Conservation (phyloP, 2,888 invertebrate species). For the Chrysomela aeneicollis region DNA sequence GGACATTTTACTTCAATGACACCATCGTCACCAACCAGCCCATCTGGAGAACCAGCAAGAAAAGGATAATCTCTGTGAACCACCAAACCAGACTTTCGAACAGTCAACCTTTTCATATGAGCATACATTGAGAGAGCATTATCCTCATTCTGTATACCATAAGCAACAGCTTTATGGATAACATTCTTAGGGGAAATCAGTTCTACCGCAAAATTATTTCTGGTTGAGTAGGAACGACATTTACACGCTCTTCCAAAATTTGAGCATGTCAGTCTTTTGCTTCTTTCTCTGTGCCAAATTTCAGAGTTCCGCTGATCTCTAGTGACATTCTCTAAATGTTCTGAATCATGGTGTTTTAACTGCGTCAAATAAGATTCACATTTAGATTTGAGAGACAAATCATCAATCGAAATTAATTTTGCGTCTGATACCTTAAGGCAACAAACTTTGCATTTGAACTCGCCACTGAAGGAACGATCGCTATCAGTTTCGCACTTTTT, state of each 20-base stretch:
- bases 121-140: background rate
- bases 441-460: background rate
- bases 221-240: background rate
- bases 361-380: background rate
- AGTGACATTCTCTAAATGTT: background rate
- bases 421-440: background rate
- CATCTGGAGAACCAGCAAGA: conserved; percentile 25
- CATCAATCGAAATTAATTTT: background rate
- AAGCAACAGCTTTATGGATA: background rate
- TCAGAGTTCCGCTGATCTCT: background rate
- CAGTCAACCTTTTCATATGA: background rate
- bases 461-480: background rate
- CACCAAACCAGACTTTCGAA: background rate
- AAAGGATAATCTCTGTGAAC: conserved; percentile 16
- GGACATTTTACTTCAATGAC: conserved; percentile 26
- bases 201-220: background rate
- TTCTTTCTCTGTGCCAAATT: background rate
- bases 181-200: background rate
- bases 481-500: background rate
- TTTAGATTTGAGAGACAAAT: background rate
- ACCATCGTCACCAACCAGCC: conserved; percentile 17
- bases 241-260: conserved; percentile 19
- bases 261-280: conserved; percentile 15
- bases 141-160: background rate
- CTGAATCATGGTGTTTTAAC: background rate